These are phyloP conservation scores for Oreocharis arfaki DNA, from an alignment of 2,113 vertebrate species.

Conservation along the genomic window DNA sequence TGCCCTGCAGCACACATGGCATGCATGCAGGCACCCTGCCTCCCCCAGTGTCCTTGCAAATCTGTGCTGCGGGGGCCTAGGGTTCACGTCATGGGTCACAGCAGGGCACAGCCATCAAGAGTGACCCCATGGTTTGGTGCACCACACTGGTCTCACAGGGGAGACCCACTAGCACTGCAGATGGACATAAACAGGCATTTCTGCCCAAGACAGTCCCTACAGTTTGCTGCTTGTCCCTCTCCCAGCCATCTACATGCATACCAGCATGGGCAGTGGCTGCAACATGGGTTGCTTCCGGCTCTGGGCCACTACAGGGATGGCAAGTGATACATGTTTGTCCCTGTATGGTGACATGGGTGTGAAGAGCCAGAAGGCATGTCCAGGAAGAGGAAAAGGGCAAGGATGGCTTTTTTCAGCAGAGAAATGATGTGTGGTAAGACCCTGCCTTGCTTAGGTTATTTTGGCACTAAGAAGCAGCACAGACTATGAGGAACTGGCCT, in stretches of 20 bases:
- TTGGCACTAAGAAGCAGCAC: neutral
- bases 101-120: neutral
- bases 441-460: neutral
- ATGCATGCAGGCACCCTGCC: neutral
- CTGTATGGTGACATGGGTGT: neutral
- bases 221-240: neutral
- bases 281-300: neutral
- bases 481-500: neutral
- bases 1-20: neutral
- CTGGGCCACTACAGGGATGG: fast-evolving
- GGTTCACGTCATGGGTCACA: neutral
- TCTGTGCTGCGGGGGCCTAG: neutral
- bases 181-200: neutral
- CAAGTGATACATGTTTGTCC: neutral
- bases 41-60: neutral
- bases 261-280: neutral
- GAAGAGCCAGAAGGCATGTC: neutral
- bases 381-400: neutral
- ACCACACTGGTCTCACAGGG: neutral
- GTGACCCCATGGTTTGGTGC: neutral
- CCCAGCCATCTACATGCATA: neutral
- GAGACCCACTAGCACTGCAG: neutral
- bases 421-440: neutral
- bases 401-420: neutral
- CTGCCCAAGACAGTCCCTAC: neutral